A percentile compares a stretch with the other conserved stretches of the same genome.
These are phyloP conservation scores for Lepus oiostolus DNA, from an alignment of 2,797 vertebrate genomes.

Conservation along the genomic window DNA sequence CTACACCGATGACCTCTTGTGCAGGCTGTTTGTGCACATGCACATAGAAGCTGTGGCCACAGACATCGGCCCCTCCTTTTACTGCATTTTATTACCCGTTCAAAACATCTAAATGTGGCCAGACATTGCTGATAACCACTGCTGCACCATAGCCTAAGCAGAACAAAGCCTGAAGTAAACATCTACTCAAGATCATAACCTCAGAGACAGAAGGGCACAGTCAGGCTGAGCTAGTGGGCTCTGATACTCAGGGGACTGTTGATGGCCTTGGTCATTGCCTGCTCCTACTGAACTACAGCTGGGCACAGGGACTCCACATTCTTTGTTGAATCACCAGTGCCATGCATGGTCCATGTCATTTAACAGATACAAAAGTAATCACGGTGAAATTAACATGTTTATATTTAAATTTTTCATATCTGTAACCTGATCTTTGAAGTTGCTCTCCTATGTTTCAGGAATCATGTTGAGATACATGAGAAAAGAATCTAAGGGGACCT, in stretches of 20 bases:
- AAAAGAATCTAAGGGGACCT: background rate
- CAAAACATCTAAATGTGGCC: background rate
- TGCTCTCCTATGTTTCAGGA: background rate
- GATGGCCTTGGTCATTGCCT: background rate
- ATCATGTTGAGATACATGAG: slow-evolving; percentile 15
- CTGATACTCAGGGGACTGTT: background rate
- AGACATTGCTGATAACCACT: background rate
- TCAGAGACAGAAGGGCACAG: background rate
- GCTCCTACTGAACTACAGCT: background rate
- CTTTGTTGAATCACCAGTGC: background rate
- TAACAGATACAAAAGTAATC: slow-evolving; percentile 24
- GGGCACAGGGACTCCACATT: background rate
- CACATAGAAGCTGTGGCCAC: background rate
- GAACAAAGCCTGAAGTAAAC: background rate
- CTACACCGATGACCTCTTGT: no score
- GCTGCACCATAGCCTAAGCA: background rate
- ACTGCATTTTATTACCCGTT: background rate
- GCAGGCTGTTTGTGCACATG: background rate
- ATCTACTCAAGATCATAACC: background rate
- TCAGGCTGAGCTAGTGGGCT: background rate
- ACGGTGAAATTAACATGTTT: background rate
- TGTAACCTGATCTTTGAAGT: background rate
- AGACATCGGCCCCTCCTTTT: background rate
- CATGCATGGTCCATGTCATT: background rate
- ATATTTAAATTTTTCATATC: background rate